Conservation (phyloP, 2,797 vertebrate species). For the Hephaestus fuliginosus region DNA sequence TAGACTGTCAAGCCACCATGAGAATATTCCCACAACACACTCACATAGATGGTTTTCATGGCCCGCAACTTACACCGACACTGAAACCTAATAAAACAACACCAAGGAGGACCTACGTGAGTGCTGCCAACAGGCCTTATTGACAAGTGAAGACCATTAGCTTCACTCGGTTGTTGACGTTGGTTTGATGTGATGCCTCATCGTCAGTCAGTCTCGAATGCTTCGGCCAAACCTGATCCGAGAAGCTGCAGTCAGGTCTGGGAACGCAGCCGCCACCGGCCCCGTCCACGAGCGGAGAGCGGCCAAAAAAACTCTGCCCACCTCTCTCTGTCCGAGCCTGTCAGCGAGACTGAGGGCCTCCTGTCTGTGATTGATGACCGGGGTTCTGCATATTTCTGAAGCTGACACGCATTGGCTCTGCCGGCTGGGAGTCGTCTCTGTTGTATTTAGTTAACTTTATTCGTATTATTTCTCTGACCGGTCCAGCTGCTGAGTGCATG, state of each 20-base stretch:
- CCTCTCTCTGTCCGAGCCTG: constrained; percentile 48
- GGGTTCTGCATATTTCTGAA: constrained; percentile 61
- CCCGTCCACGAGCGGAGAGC: constrained; percentile 38
- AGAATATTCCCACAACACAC: constrained; percentile 67
- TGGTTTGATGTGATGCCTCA: constrained; percentile 48
- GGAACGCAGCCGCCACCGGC: constrained; percentile 42
- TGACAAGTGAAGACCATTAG: constrained; percentile 53
- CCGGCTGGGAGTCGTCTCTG: constrained; percentile 55
- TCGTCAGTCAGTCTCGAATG: constrained; percentile 31
- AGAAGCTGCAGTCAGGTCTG: constrained; percentile 33
- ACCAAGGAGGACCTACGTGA: constrained; percentile 8
- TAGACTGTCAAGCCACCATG: constrained; percentile 51
- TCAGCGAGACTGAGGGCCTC: constrained; percentile 61
- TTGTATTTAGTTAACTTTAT: constrained; percentile 76
- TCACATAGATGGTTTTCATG: constrained; percentile 36
- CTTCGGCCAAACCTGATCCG: constrained; percentile 40
- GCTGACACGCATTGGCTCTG: constrained; percentile 58
- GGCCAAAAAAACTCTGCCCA: constrained; percentile 16
- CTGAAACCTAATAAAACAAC: constrained; percentile 61
- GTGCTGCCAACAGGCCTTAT: constrained; percentile 22
- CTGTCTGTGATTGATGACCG: constrained; percentile 73
- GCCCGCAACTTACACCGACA: constrained; percentile 42
- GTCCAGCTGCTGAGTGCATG: constrained; percentile 57
- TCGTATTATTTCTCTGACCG: constrained; percentile 74
- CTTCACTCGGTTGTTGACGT: constrained; percentile 26